Evolutionary conservation across 2,797 vertebrate genomes (phyloP), one percentile per base, ranked within the genome.

Genomic region (Hemibagrus guttatus): DNA sequence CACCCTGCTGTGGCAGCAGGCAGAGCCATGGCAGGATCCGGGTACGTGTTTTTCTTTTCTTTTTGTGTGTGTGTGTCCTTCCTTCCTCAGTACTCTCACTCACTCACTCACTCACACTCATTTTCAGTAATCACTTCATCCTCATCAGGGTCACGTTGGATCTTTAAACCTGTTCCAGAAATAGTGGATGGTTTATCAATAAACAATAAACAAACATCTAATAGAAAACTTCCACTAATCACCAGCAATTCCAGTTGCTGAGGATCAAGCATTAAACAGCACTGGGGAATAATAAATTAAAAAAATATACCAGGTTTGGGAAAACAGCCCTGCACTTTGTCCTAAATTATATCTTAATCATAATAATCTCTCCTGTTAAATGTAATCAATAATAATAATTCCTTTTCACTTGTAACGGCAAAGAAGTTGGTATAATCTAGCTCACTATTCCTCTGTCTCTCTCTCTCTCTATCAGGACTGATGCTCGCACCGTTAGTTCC

Each of bases 401-500:
- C 1, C 13, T 69, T 68, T 35, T 35, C 64, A 17, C 28, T n/a
- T 63, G 26, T 68, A 68, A 68, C 16, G 35, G 35, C 35, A 21
- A 69, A 14, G 14, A 66, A 31, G 13, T 16, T 66, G 17, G 19
- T 71, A 23, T 23, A 23, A 23, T 71, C 39, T 74, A 28, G n/a
- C 23, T 52, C 76, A 58, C 16, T 13, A 35, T 13, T 35, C 21
- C 46, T 75, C 72, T 64, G 17, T 23, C 63, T 28, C 12, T 72
- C 31, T 80, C 35, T 61, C 13, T 12, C 35, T 83, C 7, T 19
- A 16, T 19, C 92, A 99, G 97, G 79, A 96, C 96, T 0, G 98
- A 99, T 76, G 96, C 97, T 4, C 96, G 96, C 87, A 98, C 97
- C 0, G 95, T 97, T 91, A 99, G 98, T 91, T 98, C 97, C 0